These are phyloP conservation scores for Tenualosa ilisha DNA, from an alignment of 2,797 vertebrate species.

Conservation along the genomic window DNA sequence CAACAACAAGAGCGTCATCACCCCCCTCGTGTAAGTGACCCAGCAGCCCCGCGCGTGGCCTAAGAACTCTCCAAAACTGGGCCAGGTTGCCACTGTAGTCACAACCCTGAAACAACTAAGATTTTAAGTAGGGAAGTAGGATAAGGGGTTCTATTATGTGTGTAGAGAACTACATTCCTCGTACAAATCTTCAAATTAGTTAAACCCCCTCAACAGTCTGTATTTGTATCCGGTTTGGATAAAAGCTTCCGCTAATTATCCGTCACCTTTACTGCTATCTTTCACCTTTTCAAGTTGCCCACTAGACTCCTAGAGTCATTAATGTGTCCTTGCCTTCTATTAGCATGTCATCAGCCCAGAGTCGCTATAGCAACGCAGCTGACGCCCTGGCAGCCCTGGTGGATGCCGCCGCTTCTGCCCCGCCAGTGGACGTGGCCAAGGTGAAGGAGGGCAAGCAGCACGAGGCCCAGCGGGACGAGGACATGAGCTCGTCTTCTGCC, in stretches of 20 bases:
- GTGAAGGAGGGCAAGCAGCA: slow-evolving; percentile 90
- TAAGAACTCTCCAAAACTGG: not conserved
- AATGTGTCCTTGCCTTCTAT: slow-evolving; percentile 25
- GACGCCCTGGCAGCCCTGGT: slow-evolving; percentile 94
- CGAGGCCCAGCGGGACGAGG: slow-evolving; percentile 81
- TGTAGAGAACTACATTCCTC: not conserved
- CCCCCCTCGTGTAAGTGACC: slow-evolving; percentile 86
- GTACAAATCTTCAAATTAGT: not conserved
- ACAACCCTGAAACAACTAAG: not conserved
- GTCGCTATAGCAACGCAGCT: slow-evolving; percentile 91
- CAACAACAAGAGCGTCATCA: slow-evolving; percentile 96
- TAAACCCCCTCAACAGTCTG: not conserved
- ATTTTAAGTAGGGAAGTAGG: not conserved
- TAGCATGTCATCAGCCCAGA: slow-evolving; percentile 84
- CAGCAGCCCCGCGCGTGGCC: not conserved
- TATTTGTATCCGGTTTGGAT: too few relatives aligned
- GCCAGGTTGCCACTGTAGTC: not conserved
- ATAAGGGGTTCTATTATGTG: not conserved
- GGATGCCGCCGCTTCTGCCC: slow-evolving; percentile 90
- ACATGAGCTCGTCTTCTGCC: slow-evolving; percentile 66
- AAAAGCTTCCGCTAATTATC: too few relatives aligned
- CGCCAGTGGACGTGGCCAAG: slow-evolving; percentile 93
- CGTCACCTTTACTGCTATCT: too few relatives aligned
- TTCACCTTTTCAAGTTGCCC: too few relatives aligned
- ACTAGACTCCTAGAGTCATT: not conserved